Percentiles rank a stretch among this genome's conserved stretches.
phyloP scores from a whole-genome alignment of 2,113 vertebrate species.

The Brachypteracias leptosomus region DNA sequence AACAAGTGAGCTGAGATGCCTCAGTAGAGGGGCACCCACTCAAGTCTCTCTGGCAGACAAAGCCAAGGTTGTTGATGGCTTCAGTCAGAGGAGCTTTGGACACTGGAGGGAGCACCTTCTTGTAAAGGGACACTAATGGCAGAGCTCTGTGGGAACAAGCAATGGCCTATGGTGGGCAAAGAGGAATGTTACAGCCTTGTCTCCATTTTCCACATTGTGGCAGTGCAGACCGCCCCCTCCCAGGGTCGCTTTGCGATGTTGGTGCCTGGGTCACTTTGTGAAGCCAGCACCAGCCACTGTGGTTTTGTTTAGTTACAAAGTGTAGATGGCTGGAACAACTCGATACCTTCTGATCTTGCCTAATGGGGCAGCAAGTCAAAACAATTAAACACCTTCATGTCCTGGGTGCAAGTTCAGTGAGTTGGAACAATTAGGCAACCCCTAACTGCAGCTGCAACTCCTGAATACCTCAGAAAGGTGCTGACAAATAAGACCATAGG shows the following conservation, averaged over 20 bases:
- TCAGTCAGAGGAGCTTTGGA: neutral
- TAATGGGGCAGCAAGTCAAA: neutral
- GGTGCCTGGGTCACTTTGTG: neutral
- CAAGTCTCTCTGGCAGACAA: neutral
- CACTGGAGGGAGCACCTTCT: neutral
- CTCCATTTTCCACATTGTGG: neutral
- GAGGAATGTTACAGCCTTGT: neutral
- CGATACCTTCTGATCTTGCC: neutral
- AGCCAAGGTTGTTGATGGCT: neutral
- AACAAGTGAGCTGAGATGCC: neutral
- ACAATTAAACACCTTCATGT: neutral
- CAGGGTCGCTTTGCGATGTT: neutral
- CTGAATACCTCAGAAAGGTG: neutral
- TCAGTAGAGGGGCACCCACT: neutral
- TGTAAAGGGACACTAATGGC: neutral
- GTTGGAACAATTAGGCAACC: neutral
- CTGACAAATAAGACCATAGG: neutral
- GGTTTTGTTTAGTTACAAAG: neutral
- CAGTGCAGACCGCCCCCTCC: neutral
- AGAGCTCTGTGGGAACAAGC: neutral
- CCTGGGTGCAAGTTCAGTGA: neutral
- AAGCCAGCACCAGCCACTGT: neutral
- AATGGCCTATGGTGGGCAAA: neutral
- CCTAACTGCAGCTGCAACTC: neutral
- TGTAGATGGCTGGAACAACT: neutral